phyloP scores from a whole-genome alignment of 2,888 invertebrate species.

The Drosophila acutilabella region DNA sequence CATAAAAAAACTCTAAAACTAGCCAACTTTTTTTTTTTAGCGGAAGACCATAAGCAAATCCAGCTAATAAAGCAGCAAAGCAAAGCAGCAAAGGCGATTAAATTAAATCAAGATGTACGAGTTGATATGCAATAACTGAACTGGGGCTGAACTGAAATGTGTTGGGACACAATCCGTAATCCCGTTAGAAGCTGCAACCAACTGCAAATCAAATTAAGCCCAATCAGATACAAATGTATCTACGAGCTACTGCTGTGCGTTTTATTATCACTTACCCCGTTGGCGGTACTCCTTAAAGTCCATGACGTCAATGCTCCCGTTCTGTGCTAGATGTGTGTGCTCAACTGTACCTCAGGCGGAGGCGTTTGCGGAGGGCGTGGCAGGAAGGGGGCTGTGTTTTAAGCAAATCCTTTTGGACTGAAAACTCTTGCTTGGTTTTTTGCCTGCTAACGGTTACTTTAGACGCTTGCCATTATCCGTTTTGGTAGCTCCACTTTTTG shows the following conservation, averaged over 20 bases:
- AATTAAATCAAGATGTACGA: slow-evolving; percentile 56
- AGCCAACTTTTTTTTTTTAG: background rate
- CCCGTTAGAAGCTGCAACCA: slow-evolving; percentile 37
- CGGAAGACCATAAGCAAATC: background rate
- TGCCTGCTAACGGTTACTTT: slow-evolving; percentile 21
- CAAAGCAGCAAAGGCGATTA: slow-evolving; percentile 2
- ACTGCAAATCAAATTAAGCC: slow-evolving; percentile 68
- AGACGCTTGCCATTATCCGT: slow-evolving; percentile 55
- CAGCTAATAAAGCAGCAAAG: slow-evolving; percentile 7
- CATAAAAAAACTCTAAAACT: too few relatives aligned
- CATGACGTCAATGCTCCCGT: slow-evolving; percentile 70
- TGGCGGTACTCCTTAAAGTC: slow-evolving; percentile 86
- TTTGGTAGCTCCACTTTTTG: background rate
- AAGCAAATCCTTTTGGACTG: slow-evolving; percentile 24
- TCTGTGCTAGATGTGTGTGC: slow-evolving; percentile 1
- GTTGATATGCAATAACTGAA: slow-evolving; percentile 13
- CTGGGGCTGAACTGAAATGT: slow-evolving; percentile 33
- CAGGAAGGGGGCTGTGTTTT: background rate
- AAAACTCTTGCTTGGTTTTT: slow-evolving; percentile 12
- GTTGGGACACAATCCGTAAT: slow-evolving; percentile 43
- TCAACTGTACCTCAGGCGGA: background rate
- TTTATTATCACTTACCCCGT: slow-evolving; percentile 85
- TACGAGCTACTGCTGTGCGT: slow-evolving; percentile 66
- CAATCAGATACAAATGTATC: slow-evolving; percentile 50
- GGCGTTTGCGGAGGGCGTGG: background rate